Evolutionary conservation across 2,113 vertebrate species (phyloP).

Genomic region (Euleptes europaea): DNA sequence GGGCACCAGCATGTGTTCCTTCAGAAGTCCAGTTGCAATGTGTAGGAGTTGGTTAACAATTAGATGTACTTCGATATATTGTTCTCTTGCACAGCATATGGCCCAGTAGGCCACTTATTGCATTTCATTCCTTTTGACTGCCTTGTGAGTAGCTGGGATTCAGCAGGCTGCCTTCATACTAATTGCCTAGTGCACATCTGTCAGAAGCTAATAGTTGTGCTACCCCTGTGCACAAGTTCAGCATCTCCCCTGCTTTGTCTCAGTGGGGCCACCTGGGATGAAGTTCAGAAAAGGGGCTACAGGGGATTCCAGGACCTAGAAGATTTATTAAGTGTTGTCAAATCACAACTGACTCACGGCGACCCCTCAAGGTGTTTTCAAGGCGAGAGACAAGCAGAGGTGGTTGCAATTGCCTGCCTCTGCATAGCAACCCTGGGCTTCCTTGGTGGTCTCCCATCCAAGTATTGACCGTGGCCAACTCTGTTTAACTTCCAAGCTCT

Average conservation of each 20-base stretch:
- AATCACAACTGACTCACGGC: no score
- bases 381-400: no score
- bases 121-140: not conserved
- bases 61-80: not conserved
- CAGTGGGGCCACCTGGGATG: not conserved
- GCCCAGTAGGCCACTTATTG: not conserved
- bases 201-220: not conserved
- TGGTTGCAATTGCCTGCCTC: no score
- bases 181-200: not conserved
- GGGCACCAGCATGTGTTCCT: not conserved
- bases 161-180: not conserved
- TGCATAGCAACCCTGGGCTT: no score
- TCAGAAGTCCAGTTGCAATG: not conserved
- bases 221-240: not conserved
- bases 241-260: not conserved
- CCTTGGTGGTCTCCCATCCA: no score
- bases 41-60: no score
- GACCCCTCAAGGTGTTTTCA: no score
- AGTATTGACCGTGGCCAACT: no score
- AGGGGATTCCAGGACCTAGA: not conserved
- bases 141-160: no score
- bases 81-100: not conserved
- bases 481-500: no score
- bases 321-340: not conserved
- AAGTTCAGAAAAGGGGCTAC: not conserved